Conservation (phyloP, 2,113 vertebrate genomes). For the Gila orcuttii region DNA sequence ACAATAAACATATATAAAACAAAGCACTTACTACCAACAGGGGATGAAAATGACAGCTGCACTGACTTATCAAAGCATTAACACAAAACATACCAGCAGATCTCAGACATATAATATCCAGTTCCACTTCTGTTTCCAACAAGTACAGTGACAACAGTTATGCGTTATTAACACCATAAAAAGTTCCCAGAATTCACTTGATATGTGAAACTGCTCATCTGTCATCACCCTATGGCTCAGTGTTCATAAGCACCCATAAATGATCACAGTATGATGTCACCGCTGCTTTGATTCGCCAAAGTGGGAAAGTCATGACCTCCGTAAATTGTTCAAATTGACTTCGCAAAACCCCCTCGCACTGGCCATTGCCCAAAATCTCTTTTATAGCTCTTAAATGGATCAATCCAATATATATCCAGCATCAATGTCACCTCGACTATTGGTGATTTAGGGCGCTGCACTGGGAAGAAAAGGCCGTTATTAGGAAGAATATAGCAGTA, state of each 20-base stretch:
- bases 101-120: constrained; percentile 7
- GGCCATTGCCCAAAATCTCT: constrained; percentile 34
- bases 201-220: constrained; percentile 7
- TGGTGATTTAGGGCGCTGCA: constrained; percentile 47
- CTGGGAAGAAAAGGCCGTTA: constrained; percentile 33
- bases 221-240: not conserved
- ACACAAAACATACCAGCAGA: constrained; percentile 2
- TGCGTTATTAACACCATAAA: not conserved
- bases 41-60: not conserved
- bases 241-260: constrained; percentile 2
- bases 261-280: constrained; percentile 34
- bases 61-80: not conserved
- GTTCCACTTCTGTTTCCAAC: not conserved
- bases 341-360: not conserved
- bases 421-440: constrained; percentile 51
- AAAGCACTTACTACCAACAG: not conserved
- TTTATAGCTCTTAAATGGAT: constrained; percentile 59
- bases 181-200: not conserved
- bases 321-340: constrained; percentile 29
- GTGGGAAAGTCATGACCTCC: constrained; percentile 16
- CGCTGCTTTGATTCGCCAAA: constrained; percentile 31
- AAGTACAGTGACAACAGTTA: constrained; percentile 1
- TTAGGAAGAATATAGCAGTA: constrained; percentile 43
- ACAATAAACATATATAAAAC: not conserved
- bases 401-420: constrained; percentile 41